A percentile compares a stretch with the other conserved stretches of the same genome.
Conservation (phyloP, 2,888 invertebrate species). For the Cephus nigrinus region DNA sequence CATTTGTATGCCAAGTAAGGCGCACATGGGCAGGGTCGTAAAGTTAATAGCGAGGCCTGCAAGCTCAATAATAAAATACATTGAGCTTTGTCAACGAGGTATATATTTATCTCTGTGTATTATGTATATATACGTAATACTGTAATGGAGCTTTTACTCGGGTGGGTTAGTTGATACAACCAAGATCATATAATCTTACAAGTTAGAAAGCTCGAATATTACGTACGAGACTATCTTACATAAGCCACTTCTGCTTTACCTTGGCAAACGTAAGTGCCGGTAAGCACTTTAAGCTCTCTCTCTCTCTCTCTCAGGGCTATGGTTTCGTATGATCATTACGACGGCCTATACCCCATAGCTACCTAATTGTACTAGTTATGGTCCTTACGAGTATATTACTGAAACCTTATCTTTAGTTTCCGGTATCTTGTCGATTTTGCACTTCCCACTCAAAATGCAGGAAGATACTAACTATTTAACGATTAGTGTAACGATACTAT, state of each 20-base stretch:
- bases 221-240: neutral
- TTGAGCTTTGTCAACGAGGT: constrained; percentile 28
- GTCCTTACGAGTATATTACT: neutral
- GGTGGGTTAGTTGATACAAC: neutral
- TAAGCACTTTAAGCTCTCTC: constrained; percentile 15
- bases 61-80: constrained; percentile 41
- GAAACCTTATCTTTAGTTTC: neutral
- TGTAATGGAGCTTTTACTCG: neutral
- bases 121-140: neutral
- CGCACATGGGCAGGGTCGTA: constrained; percentile 22
- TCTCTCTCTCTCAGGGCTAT: neutral
- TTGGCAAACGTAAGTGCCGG: neutral
- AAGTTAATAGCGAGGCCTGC: constrained; percentile 39
- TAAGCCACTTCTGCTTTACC: neutral
- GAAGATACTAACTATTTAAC: neutral
- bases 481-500: neutral
- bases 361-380: neutral
- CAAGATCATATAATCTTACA: neutral
- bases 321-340: neutral
- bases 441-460: neutral
- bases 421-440: neutral
- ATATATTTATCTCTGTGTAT: constrained; percentile 5
- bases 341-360: neutral
- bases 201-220: neutral
- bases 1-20: constrained; percentile 44